A percentile compares a stretch with the other conserved stretches of the same genome.
These are phyloP conservation scores for Gastracanthus pulcherrimus DNA, from an alignment of 2,888 invertebrate species.

Conservation along the genomic window DNA sequence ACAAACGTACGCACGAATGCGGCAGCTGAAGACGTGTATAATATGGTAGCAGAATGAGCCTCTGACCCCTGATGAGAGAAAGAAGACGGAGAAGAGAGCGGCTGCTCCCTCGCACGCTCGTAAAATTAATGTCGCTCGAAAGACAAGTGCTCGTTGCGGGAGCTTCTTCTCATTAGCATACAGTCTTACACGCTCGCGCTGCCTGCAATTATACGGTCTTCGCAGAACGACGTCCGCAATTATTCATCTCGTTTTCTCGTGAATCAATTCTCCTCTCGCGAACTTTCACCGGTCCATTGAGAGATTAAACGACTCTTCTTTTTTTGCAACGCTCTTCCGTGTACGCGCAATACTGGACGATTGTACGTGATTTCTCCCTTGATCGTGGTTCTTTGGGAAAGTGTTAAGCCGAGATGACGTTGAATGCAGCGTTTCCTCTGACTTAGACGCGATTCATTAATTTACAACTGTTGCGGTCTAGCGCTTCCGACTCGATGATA, in stretches of 20 bases:
- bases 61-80: background rate
- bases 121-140: slow-evolving; percentile 19
- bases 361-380: too few species aligned
- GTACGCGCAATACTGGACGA: background rate
- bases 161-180: slow-evolving; percentile 32
- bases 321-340: too few species aligned
- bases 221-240: slow-evolving; percentile 7
- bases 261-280: slow-evolving; percentile 25
- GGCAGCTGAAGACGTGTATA: background rate
- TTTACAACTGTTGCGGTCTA: too few species aligned
- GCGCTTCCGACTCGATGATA: too few species aligned
- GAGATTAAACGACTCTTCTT: background rate
- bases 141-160: background rate
- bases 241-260: slow-evolving; percentile 24
- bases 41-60: background rate
- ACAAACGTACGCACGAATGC: background rate
- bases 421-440: too few species aligned
- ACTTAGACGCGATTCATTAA: too few species aligned
- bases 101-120: background rate
- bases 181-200: slow-evolving; percentile 52
- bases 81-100: too few species aligned
- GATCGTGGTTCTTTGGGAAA: too few species aligned
- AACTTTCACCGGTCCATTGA: slow-evolving; percentile 5
- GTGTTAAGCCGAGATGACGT: too few species aligned
- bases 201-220: slow-evolving; percentile 7